These are phyloP conservation scores for Scotopteryx bipunctaria DNA, from an alignment of 2,888 invertebrate species.

Conservation along the genomic window DNA sequence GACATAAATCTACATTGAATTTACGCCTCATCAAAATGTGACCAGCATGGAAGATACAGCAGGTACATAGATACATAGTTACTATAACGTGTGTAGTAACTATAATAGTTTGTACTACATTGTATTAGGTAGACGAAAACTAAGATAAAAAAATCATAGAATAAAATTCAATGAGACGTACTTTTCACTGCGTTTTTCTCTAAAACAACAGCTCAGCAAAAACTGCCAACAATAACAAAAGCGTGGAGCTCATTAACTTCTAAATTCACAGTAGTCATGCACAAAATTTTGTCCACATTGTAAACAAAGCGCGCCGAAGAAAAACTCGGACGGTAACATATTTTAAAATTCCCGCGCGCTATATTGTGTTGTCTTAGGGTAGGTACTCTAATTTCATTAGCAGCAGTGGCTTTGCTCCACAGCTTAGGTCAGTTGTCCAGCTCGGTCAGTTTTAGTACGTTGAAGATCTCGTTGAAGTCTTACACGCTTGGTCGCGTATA, in stretches of 20 bases:
- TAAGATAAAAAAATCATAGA: too few relatives aligned
- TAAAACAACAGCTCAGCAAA: slow-evolving; percentile 1
- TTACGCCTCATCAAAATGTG: too few relatives aligned
- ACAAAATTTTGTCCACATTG: slow-evolving; percentile 38
- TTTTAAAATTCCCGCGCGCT: slow-evolving; percentile 50
- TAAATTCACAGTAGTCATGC: slow-evolving; percentile 31
- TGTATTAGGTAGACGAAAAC: too few relatives aligned
- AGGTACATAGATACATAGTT: too few relatives aligned
- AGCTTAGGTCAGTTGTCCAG: slow-evolving; percentile 34
- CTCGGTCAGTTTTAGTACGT: slow-evolving; percentile 3
- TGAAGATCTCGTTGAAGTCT: too few relatives aligned
- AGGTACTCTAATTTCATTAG: slow-evolving; percentile 62
- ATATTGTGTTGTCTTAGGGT: slow-evolving; percentile 58
- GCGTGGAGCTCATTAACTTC: slow-evolving; percentile 8
- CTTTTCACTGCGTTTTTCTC: too few relatives aligned
- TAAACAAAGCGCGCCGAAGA: slow-evolving; percentile 37
- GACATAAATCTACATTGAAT: too few relatives aligned
- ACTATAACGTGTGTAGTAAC: too few relatives aligned
- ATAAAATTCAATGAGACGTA: too few relatives aligned
- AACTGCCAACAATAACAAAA: neutral
- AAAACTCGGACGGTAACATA: slow-evolving; percentile 39
- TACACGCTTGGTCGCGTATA: too few relatives aligned
- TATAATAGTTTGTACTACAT: too few relatives aligned
- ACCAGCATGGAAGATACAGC: too few relatives aligned
- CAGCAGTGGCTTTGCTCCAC: slow-evolving; percentile 40